A percentile compares a stretch with the other conserved stretches of the same genome.
phyloP scores from a whole-genome alignment of 2,888 invertebrate species.

The Caenorhabditis panamensis region DNA sequence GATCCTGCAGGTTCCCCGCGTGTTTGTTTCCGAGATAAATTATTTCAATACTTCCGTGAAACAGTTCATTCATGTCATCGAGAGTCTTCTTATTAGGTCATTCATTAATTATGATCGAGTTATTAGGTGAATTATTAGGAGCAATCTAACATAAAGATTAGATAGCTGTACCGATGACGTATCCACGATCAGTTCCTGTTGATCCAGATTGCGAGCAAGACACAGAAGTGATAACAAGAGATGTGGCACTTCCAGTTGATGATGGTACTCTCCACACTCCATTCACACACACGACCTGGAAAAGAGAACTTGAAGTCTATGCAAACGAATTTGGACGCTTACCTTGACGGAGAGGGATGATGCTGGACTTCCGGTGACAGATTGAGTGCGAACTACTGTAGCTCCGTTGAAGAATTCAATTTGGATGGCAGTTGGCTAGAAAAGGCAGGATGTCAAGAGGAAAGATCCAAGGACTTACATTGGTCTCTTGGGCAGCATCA shows the following conservation, averaged over 20 bases:
- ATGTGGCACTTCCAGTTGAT: conserved; percentile 6
- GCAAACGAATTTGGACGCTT: background rate
- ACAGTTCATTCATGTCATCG: conserved; percentile 32
- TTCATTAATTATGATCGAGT: conserved; percentile 29
- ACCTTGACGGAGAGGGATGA: conserved; percentile 19
- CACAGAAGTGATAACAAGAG: conserved; percentile 17
- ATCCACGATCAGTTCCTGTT: conserved; percentile 50
- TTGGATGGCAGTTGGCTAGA: conserved; percentile 45
- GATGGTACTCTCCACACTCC: conserved; percentile 47
- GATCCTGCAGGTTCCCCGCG: conserved; percentile 21
- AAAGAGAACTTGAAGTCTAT: background rate
- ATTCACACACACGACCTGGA: conserved; percentile 35
- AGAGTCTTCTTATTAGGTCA: conserved; percentile 54
- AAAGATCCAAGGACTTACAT: conserved; percentile 24
- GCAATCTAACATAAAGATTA: background rate
- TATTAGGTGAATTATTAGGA: conserved; percentile 43
- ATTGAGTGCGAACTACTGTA: conserved; percentile 32
- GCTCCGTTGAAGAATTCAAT: conserved; percentile 48
- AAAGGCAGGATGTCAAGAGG: background rate
- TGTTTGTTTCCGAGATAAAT: conserved; percentile 2
- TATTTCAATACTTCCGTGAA: background rate
- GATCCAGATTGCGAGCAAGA: conserved; percentile 62
- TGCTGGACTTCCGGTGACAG: conserved; percentile 23
- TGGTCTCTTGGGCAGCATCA: conserved; percentile 61
- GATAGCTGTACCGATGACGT: conserved; percentile 31